Percentiles rank a stretch among this genome's conserved stretches.
phyloP scores from a whole-genome alignment of 2,113 vertebrate species.

The Donacobius atricapilla region DNA sequence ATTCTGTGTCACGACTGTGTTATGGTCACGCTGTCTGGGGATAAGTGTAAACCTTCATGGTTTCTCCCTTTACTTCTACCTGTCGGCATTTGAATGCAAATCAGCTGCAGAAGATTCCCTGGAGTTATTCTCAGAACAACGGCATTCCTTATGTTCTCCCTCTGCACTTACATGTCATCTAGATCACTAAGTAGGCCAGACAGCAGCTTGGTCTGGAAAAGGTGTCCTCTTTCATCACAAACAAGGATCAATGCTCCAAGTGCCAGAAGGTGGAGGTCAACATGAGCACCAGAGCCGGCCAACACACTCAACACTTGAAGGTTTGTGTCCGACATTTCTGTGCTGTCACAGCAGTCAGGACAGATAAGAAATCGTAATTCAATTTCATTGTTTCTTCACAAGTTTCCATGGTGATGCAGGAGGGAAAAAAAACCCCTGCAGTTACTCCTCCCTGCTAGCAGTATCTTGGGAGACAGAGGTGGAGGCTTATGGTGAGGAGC shows the following conservation, averaged over 20 bases:
- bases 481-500: background rate
- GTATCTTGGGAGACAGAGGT: background rate
- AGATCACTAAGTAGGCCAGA: constrained; percentile 17
- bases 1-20: background rate
- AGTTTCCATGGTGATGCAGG: constrained; percentile 6
- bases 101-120: constrained; percentile 13
- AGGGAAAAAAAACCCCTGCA: background rate
- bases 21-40: background rate
- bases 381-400: background rate
- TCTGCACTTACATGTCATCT: constrained; percentile 37
- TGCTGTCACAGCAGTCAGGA: background rate
- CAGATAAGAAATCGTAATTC: background rate
- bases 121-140: constrained; percentile 17
- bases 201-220: background rate
- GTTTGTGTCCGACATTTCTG: background rate
- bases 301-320: background rate
- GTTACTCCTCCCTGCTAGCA: background rate
- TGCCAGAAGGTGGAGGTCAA: constrained; percentile 10
- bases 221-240: background rate
- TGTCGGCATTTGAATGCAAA: constrained; percentile 22
- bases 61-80: background rate
- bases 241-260: background rate
- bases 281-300: background rate
- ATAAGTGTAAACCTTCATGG: background rate
- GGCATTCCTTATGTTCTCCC: constrained; percentile 5